These are phyloP conservation scores for Forbesichthys papilliferus DNA, from an alignment of 2,113 vertebrate species.

Conservation along the genomic window DNA sequence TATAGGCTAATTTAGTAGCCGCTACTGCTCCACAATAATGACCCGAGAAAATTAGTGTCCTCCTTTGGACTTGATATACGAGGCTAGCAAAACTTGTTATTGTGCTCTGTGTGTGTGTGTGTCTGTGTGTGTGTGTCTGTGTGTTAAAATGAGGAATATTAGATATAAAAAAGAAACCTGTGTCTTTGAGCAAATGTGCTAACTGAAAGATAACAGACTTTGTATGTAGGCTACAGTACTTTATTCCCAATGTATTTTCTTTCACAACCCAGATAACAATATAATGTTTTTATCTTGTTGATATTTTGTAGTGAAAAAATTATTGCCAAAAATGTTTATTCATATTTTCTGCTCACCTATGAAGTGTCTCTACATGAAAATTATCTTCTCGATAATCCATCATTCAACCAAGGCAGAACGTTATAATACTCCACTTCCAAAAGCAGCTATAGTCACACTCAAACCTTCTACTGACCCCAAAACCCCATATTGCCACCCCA, in stretches of 20 bases:
- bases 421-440: too few species aligned
- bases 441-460: too few species aligned
- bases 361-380: too few species aligned
- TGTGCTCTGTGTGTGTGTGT: background rate
- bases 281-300: too few species aligned
- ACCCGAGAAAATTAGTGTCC: slow-evolving; percentile 72
- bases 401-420: too few species aligned
- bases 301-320: too few species aligned
- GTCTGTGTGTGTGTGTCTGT: slow-evolving; percentile 1
- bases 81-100: slow-evolving; percentile 34
- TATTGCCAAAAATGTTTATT: too few species aligned
- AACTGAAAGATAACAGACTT: background rate
- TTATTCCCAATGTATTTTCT: slow-evolving; percentile 1
- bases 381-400: too few species aligned
- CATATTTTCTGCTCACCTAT: too few species aligned
- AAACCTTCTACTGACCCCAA: too few species aligned
- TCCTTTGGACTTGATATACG: slow-evolving; percentile 63
- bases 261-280: background rate
- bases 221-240: slow-evolving; percentile 2
- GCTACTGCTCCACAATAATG: slow-evolving; percentile 61
- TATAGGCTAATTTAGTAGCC: slow-evolving; percentile 71
- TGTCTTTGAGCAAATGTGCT: background rate
- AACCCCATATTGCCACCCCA: too few species aligned
- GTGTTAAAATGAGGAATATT: background rate
- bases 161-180: slow-evolving; percentile 5